Conservation (phyloP, 2,888 invertebrate species). For the Oasisia sp. region DNA sequence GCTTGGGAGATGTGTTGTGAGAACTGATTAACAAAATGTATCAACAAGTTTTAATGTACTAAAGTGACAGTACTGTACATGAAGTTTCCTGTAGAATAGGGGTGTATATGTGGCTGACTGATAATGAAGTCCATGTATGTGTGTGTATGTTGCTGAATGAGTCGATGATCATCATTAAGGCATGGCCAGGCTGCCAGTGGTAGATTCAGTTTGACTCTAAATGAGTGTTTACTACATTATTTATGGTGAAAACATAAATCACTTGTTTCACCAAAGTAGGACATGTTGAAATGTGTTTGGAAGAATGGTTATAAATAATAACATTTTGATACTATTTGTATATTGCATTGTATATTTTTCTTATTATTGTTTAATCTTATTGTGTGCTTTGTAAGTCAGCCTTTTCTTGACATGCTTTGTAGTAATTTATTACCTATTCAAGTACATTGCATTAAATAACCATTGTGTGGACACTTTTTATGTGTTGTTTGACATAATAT, state of each 20-base stretch:
- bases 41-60: not conserved
- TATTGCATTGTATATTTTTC: not conserved
- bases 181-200: not conserved
- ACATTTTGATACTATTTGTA: not conserved
- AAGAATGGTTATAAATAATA: not conserved
- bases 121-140: not conserved
- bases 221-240: not conserved
- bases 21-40: not conserved
- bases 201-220: not conserved
- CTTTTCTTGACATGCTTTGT: not conserved
- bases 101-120: not conserved
- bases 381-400: not conserved
- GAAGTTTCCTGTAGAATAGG: not conserved
- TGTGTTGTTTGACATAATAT: not conserved
- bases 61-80: not conserved
- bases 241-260: not conserved
- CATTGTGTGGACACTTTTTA: not conserved
- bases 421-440: not conserved
- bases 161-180: not conserved
- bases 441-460: not conserved
- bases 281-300: not conserved
- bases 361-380: not conserved
- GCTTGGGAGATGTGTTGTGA: not conserved
- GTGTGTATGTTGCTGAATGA: not conserved
- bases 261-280: not conserved